Base-by-base conservation (phyloP, 2,888 invertebrate genomes). In the Ariolimax columbianus region DNA sequence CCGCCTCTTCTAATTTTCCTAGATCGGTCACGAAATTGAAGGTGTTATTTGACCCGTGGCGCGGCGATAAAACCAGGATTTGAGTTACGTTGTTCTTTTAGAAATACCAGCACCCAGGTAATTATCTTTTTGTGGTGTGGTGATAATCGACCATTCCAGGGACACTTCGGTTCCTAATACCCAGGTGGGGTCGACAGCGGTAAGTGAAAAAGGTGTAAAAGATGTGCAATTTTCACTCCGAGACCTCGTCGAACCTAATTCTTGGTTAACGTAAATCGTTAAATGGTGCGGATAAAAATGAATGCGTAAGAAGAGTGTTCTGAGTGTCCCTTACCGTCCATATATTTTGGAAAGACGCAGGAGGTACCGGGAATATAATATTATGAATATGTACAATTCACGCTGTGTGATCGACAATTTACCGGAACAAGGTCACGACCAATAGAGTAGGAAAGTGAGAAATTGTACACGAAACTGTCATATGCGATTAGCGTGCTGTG, bases 201-300 rank as follows among this genome's bases (percentile, higher is more conserved):
- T 38, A 19, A 38, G 3, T 40, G 11, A 19, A n/a, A 11, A 77
- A 51, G 51, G 51, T 17, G 47, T 77, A n/a, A 63, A 78, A 78
- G 3, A 40, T 19, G 63, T 14, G 38, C 51, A 63, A 78, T 78
- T 78, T 78, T 78, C 78, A 40, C 78, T 40, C 78, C 38, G 26
- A 3, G 78, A 36, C 9, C 38, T 23, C 38, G 23, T 0, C n/a
- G 55, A 3, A 55, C 17, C 23, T 11, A 7, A 17, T 19, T 55
- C 55, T 55, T 55, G 6, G 55, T 19, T n/a, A n/a, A n/a, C n/a
- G n/a, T n/a, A n/a, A n/a, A n/a, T n/a, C n/a, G n/a, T n/a, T n/a
- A n/a, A n/a, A n/a, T n/a, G n/a, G n/a, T n/a, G n/a, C n/a, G n/a
- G n/a, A 55, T 55, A 55, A 55, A 11, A 23, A 17, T 7, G 19